Percentiles rank a stretch among this genome's conserved stretches.
phyloP scores from a whole-genome alignment of 2,113 vertebrate genomes.

The Heptranchias perlo region DNA sequence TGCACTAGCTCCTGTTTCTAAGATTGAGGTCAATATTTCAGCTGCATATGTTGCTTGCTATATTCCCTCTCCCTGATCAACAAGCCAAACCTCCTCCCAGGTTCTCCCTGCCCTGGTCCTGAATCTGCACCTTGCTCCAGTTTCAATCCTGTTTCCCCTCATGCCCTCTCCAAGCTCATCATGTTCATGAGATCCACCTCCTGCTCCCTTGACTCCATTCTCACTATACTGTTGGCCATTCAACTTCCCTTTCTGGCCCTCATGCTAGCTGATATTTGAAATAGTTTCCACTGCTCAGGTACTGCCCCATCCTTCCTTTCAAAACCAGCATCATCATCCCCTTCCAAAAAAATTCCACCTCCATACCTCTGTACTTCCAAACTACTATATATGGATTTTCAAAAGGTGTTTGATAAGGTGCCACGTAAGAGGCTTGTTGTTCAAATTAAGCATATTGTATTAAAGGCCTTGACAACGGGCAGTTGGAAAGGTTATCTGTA shows the following conservation, averaged over 20 bases:
- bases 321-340: neutral
- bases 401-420: neutral
- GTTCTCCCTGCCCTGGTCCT: neutral
- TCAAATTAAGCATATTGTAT: neutral
- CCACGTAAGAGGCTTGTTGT: neutral
- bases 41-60: neutral
- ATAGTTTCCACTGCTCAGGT: neutral
- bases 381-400: neutral
- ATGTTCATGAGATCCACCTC: too few species aligned
- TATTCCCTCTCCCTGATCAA: neutral
- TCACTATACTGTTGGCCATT: too few species aligned
- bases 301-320: neutral
- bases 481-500: too few species aligned
- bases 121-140: neutral
- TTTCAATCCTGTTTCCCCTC: neutral
- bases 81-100: neutral
- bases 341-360: neutral
- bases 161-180: too few species aligned
- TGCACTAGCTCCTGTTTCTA: neutral
- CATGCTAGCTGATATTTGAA: neutral
- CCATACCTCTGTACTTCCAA: neutral
- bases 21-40: neutral
- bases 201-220: too few species aligned
- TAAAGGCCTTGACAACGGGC: too few species aligned
- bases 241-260: neutral